These are phyloP conservation scores for Zophobas morio DNA, from an alignment of 1,140 invertebrate species.

Conservation along the genomic window DNA sequence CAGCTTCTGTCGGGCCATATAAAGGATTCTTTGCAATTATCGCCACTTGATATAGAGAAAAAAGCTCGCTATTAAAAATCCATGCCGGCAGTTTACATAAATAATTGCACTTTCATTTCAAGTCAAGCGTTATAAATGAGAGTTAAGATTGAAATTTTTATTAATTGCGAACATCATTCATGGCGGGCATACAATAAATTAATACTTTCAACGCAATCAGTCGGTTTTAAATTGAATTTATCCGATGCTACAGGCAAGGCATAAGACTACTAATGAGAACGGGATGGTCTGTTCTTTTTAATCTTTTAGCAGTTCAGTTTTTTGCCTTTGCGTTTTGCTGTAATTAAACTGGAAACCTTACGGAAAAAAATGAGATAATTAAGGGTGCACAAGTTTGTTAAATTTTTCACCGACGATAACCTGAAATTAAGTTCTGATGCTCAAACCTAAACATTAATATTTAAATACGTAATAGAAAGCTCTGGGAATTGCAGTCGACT, in stretches of 20 bases:
- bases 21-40: conserved; percentile 32
- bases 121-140: conserved; percentile 49
- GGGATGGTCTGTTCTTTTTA: conserved; percentile 39
- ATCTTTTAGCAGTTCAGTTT: conserved; percentile 37
- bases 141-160: conserved; percentile 58
- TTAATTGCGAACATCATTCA: conserved; percentile 55
- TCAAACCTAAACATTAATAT: conserved; percentile 27
- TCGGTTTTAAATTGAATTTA: conserved; percentile 56
- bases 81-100: conserved; percentile 41
- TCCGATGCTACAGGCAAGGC: conserved; percentile 45
- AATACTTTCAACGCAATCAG: conserved; percentile 58
- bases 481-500: conserved; percentile 28
- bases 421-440: conserved; percentile 13
- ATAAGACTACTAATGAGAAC: conserved; percentile 43
- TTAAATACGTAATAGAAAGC: conserved; percentile 30
- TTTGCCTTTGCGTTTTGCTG: conserved; percentile 36
- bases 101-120: conserved; percentile 43
- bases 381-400: conserved; percentile 32
- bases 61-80: conserved; percentile 32
- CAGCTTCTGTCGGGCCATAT: conserved; percentile 16
- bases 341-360: conserved; percentile 38
- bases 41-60: conserved; percentile 17
- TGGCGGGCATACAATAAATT: conserved; percentile 56
- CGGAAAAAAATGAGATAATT: conserved; percentile 42
- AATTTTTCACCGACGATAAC: conserved; percentile 41